phyloP scores from a whole-genome alignment of 1,140 invertebrate genomes.

The Pseudomyrmex flavicornis region DNA sequence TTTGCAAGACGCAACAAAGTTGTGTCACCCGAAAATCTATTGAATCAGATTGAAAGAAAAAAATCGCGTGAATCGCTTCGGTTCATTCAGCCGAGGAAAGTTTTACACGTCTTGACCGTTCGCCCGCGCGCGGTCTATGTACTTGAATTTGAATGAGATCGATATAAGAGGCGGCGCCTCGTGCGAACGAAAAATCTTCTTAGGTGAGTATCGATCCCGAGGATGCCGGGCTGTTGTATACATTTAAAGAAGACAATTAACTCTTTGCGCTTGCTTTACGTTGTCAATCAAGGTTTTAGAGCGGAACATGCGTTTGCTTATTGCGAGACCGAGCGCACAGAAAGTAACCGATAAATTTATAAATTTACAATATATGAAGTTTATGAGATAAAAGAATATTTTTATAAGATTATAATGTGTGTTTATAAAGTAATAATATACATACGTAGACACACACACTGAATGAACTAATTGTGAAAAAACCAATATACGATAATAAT shows the following conservation, averaged over 20 bases:
- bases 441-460: not conserved
- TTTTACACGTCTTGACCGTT: conserved; percentile 20
- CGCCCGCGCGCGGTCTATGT: conserved; percentile 54
- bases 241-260: conserved; percentile 1
- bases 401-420: not conserved
- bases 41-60: conserved; percentile 38
- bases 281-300: conserved; percentile 14
- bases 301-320: not conserved
- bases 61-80: not conserved
- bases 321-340: not conserved
- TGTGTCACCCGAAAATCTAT: not conserved
- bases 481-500: not conserved
- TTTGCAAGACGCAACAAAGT: not conserved
- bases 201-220: conserved; percentile 33
- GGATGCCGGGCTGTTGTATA: conserved; percentile 8
- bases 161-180: conserved; percentile 62
- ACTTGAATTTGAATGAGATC: conserved; percentile 68
- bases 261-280: not conserved
- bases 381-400: not conserved
- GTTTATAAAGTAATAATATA: not conserved
- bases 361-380: not conserved
- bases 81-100: conserved; percentile 46
- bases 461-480: not conserved
- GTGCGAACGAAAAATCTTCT: conserved; percentile 61
- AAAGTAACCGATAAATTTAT: not conserved